These are phyloP conservation scores for Stomatorhinus ivindoensis DNA, from an alignment of 2,113 vertebrate species.

Conservation along the genomic window DNA sequence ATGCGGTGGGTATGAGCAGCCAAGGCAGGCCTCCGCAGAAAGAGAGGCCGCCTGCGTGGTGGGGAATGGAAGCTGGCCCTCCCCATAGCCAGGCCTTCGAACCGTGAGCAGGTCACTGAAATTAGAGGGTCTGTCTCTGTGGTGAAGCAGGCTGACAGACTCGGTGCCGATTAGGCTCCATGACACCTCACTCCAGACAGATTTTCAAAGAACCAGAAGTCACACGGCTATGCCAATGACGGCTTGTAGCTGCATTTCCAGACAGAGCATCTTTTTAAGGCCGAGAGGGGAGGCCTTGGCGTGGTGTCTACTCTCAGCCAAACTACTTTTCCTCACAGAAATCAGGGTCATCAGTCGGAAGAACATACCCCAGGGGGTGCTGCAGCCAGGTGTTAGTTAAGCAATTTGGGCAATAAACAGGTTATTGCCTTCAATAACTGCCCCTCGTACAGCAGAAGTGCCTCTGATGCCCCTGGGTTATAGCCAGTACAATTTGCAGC, in stretches of 20 bases:
- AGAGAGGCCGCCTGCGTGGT: not conserved
- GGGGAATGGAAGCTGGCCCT: not conserved
- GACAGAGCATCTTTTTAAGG: not conserved
- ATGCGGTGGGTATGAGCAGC: not conserved
- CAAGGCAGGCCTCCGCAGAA: not conserved
- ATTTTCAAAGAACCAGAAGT: not conserved
- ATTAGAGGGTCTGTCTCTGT: not conserved
- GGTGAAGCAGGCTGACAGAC: not conserved
- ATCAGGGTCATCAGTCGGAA: not conserved
- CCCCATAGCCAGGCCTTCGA: not conserved
- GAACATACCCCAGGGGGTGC: not conserved
- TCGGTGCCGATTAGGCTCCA: not conserved
- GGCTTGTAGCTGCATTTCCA: not conserved
- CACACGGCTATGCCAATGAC: not conserved
- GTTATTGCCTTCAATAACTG: constrained; percentile 9
- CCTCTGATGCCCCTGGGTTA: not conserved
- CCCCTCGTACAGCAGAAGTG: not conserved
- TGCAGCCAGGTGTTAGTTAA: not conserved
- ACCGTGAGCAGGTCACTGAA: not conserved
- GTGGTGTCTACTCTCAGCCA: not conserved
- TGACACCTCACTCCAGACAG: not conserved
- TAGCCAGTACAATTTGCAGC: not conserved
- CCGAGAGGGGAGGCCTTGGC: not conserved
- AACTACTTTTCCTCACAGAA: not conserved
- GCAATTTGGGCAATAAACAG: constrained; percentile 3